phyloP scores from a whole-genome alignment of 2,888 invertebrate genomes.

The Parnassius glacialis region DNA sequence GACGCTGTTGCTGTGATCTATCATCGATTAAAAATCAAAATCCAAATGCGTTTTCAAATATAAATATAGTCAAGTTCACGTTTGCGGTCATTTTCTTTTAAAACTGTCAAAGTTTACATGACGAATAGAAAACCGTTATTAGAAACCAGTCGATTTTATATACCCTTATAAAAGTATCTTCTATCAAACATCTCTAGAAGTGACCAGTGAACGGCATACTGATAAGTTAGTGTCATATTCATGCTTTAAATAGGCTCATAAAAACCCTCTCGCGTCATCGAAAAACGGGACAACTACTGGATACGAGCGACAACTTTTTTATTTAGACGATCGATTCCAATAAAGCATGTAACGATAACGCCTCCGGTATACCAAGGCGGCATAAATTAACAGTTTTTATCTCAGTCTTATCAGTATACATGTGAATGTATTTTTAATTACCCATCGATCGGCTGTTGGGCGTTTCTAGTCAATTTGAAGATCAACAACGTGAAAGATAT shows the following conservation, averaged over 20 bases:
- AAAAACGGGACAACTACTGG: slow-evolving; percentile 4
- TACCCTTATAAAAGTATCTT: not conserved
- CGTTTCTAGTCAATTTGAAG: not conserved
- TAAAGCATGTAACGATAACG: not conserved
- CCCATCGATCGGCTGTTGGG: slow-evolving; percentile 4
- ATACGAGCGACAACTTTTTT: slow-evolving; percentile 3
- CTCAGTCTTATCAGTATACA: not conserved
- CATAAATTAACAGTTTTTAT: slow-evolving; percentile 6
- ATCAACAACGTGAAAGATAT: slow-evolving; percentile 36
- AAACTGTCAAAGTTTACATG: not conserved
- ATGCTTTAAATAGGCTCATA: slow-evolving; percentile 2
- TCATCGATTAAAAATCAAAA: too few relatives aligned
- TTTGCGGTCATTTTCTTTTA: too few relatives aligned
- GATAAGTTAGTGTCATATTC: slow-evolving; percentile 4
- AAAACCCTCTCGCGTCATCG: not conserved
- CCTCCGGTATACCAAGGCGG: not conserved
- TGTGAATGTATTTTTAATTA: not conserved
- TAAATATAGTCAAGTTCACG: too few relatives aligned
- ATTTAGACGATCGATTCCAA: not conserved
- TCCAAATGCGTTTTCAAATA: too few relatives aligned
- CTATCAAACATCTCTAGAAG: slow-evolving; percentile 2
- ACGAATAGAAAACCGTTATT: slow-evolving; percentile 1
- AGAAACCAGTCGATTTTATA: slow-evolving; percentile 3
- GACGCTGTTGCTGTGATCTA: too few relatives aligned
- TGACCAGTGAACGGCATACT: not conserved